phyloP scores from a whole-genome alignment of 2,113 vertebrate genomes.

The Tenrec ecaudatus region DNA sequence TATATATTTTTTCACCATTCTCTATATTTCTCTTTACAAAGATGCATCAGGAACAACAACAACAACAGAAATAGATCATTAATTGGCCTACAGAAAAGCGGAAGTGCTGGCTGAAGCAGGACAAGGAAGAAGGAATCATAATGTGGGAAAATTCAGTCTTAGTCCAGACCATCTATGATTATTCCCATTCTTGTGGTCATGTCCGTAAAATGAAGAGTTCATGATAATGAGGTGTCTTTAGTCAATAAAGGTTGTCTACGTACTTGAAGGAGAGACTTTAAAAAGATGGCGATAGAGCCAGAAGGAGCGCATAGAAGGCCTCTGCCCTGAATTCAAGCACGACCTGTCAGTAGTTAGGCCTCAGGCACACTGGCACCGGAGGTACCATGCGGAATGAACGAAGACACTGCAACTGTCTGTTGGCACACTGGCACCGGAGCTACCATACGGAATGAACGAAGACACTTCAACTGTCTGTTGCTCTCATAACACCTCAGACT shows the following conservation, averaged over 20 bases:
- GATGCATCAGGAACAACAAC: background rate
- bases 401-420: background rate
- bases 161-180: background rate
- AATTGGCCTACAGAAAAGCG: background rate
- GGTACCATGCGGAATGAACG: background rate
- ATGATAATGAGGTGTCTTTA: background rate
- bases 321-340: background rate
- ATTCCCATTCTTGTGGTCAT: background rate
- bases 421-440: background rate
- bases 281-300: no score
- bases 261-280: background rate
- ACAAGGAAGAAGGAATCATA: background rate
- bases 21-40: background rate
- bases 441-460: background rate
- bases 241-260: background rate
- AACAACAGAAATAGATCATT: background rate
- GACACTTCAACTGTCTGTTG: background rate
- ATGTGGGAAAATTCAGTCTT: background rate
- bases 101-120: background rate
- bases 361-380: background rate
- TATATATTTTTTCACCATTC: background rate
- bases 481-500: constrained; percentile 19
- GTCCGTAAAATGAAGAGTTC: background rate
- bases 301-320: background rate
- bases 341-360: background rate